A percentile compares a stretch with the other conserved stretches of the same genome.
These are phyloP conservation scores for Ptychobarbus kaznakovi DNA, from an alignment of 2,797 vertebrate genomes.

Conservation along the genomic window DNA sequence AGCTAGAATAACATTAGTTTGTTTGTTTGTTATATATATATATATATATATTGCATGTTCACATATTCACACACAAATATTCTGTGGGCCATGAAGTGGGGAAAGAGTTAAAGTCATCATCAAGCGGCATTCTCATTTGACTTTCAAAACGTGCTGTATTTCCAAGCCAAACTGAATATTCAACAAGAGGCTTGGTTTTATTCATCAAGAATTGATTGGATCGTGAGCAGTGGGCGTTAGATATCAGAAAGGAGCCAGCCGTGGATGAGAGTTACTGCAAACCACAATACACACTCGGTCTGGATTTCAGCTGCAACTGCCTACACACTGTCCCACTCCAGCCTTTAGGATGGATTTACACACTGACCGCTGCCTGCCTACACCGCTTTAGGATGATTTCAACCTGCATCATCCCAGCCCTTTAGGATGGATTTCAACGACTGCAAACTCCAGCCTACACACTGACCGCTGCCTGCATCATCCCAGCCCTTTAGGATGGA, in stretches of 20 bases:
- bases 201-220: slow-evolving; percentile 11
- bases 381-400: too few species aligned
- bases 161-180: slow-evolving; percentile 6
- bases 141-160: slow-evolving; percentile 12
- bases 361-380: too few species aligned
- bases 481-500: background rate
- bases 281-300: too few species aligned
- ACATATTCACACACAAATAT: background rate
- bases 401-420: too few species aligned
- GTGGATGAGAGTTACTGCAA: slow-evolving; percentile 6
- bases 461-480: background rate
- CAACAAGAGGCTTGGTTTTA: slow-evolving; percentile 10
- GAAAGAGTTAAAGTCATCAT: background rate
- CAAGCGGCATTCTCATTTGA: background rate
- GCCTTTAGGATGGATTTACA: too few species aligned
- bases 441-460: background rate
- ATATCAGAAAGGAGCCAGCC: slow-evolving; percentile 8
- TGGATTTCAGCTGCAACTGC: too few species aligned
- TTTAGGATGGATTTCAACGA: too few species aligned
- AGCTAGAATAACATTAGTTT: background rate
- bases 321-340: too few species aligned
- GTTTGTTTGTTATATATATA: background rate
- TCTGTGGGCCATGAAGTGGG: background rate
- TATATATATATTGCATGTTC: background rate
- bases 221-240: background rate